phyloP scores from a whole-genome alignment of 2,113 vertebrate genomes.

The Acrocephalus arundinaceus region DNA sequence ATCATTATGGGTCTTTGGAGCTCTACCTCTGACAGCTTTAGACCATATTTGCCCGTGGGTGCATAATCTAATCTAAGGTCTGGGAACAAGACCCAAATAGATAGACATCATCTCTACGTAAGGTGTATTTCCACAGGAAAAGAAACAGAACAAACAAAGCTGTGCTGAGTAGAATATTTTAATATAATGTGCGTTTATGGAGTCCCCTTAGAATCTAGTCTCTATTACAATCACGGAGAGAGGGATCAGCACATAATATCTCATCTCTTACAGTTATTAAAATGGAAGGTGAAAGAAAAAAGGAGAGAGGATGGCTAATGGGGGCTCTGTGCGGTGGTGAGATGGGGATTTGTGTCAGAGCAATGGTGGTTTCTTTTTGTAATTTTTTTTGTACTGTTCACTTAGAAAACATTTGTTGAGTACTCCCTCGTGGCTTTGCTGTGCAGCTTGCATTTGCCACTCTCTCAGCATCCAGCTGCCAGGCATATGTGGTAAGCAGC shows the following conservation, averaged over 20 bases:
- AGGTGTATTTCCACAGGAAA: background rate
- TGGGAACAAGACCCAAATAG: background rate
- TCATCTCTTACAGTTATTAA: background rate
- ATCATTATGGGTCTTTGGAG: background rate
- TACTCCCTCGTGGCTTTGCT: background rate
- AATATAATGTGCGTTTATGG: background rate
- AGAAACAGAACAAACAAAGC: background rate
- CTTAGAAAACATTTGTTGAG: background rate
- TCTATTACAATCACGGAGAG: background rate
- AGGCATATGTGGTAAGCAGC: background rate
- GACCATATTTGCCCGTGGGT: background rate
- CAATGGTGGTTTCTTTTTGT: background rate
- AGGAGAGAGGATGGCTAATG: background rate
- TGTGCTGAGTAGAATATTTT: background rate
- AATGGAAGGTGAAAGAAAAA: background rate
- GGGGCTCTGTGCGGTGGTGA: background rate
- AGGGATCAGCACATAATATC: background rate
- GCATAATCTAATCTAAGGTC: background rate
- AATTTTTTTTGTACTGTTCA: background rate
- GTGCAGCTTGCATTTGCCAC: background rate
- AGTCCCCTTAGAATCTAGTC: background rate
- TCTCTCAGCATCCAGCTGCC: conserved; percentile 20
- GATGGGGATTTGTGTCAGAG: background rate
- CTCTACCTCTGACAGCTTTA: background rate
- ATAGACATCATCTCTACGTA: background rate